These are phyloP conservation scores for Ceyx margarethae DNA, from an alignment of 2,113 vertebrate genomes.

Conservation along the genomic window DNA sequence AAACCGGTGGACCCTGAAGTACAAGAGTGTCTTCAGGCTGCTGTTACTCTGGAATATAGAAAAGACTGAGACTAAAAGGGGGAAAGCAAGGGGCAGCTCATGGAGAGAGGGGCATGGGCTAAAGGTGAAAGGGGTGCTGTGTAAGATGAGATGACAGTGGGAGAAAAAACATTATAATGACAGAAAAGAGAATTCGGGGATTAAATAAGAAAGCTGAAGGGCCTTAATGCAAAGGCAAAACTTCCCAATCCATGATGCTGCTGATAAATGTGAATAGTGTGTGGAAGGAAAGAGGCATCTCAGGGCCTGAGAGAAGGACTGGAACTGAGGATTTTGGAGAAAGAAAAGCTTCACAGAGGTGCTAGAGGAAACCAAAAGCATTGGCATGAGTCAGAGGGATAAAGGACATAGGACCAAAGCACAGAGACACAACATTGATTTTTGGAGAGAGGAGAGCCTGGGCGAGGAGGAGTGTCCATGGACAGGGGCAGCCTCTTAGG, in stretches of 20 bases:
- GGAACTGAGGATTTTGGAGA: not conserved
- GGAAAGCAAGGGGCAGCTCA: not conserved
- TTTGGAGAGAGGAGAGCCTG: not conserved
- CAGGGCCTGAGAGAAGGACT: not conserved
- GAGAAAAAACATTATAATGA: not conserved
- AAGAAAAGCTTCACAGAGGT: not conserved
- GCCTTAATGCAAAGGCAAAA: not conserved
- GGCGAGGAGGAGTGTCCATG: not conserved
- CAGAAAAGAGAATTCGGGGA: not conserved
- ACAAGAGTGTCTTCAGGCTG: not conserved
- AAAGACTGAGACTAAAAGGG: not conserved
- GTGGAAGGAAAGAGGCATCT: not conserved
- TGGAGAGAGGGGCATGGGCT: not conserved
- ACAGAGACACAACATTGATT: not conserved
- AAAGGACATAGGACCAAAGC: not conserved
- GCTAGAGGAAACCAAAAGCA: not conserved
- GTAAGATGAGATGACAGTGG: not conserved
- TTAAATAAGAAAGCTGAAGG: not conserved
- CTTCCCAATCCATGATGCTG: not conserved
- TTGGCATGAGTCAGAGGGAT: not conserved
- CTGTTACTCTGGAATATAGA: not conserved
- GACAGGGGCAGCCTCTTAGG: not conserved
- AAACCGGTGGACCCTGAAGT: not conserved
- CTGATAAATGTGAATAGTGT: not conserved
- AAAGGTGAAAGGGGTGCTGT: not conserved